Conservation (phyloP, 1,140 invertebrate genomes). For the Sitodiplosis mosellana region DNA sequence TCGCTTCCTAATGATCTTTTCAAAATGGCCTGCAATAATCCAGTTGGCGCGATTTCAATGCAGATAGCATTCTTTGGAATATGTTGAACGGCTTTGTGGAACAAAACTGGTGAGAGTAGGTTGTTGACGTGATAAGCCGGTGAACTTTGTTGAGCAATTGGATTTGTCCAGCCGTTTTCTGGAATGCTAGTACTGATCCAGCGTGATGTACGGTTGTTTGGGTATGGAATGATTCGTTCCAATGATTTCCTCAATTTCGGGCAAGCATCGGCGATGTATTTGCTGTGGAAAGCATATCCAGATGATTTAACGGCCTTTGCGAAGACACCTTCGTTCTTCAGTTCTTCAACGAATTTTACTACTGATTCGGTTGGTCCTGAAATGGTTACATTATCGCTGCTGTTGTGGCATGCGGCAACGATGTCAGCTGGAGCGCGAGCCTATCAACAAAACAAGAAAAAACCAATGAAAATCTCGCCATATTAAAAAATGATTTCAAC, state of each 20-base stretch:
- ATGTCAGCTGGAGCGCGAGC: slow-evolving; percentile 54
- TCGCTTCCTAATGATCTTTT: slow-evolving; percentile 48
- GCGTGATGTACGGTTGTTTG: slow-evolving; percentile 53
- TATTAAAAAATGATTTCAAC: too few species aligned
- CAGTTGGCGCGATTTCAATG: slow-evolving; percentile 86
- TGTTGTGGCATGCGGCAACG: slow-evolving; percentile 87
- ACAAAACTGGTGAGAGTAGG: slow-evolving; percentile 66
- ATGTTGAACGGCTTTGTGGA: slow-evolving; percentile 63
- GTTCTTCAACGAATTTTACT: slow-evolving; percentile 4
- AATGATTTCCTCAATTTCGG: slow-evolving; percentile 57
- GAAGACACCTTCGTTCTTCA: slow-evolving; percentile 59
- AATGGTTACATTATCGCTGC: slow-evolving; percentile 78
- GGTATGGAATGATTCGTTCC: slow-evolving; percentile 58
- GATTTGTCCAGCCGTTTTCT: slow-evolving; percentile 56
- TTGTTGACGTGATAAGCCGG: slow-evolving; percentile 94
- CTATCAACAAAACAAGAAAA: slow-evolving; percentile 25
- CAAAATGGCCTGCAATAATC: slow-evolving; percentile 71
- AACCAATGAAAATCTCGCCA: too few species aligned
- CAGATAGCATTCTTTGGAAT: slow-evolving; percentile 75
- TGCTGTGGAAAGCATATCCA: slow-evolving; percentile 86
- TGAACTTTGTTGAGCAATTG: slow-evolving; percentile 63
- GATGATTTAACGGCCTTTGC: slow-evolving; percentile 76
- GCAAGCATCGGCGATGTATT: slow-evolving; percentile 71
- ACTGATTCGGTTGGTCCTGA: slow-evolving; percentile 50
- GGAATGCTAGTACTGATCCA: slow-evolving; percentile 91